Percentiles rank a stretch among this genome's conserved stretches.
phyloP scores from a whole-genome alignment of 2,888 invertebrate genomes.

The Diarsia brunnea region DNA sequence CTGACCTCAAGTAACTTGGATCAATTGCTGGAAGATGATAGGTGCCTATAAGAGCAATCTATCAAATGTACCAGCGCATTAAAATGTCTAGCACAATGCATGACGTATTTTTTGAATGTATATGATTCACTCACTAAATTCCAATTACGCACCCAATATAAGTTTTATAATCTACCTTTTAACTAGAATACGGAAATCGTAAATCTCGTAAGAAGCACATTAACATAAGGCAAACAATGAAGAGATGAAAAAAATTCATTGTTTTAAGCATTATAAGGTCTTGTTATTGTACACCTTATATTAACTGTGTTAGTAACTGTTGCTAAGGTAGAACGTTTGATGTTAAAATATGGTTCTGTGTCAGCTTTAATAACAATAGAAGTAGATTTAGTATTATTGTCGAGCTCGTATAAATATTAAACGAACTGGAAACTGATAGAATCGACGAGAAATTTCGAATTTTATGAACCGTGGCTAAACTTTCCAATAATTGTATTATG shows the following conservation, averaged over 20 bases:
- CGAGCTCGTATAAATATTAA: conserved; percentile 6
- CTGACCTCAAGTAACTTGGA: not conserved
- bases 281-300: conserved; percentile 2
- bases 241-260: conserved; percentile 21
- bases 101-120: not conserved
- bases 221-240: conserved; percentile 54
- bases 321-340: not conserved
- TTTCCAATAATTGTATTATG: conserved; percentile 16
- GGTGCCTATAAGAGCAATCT: not conserved
- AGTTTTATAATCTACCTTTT: conserved; percentile 26
- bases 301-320: not conserved
- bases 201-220: conserved; percentile 51
- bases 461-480: conserved; percentile 18
- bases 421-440: conserved; percentile 18
- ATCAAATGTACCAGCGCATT: not conserved
- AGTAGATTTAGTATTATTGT: conserved; percentile 18
- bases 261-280: conserved; percentile 19
- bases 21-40: not conserved
- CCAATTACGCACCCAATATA: conserved; percentile 9
- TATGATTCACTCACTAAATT: conserved; percentile 9
- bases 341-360: conserved; percentile 1
- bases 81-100: not conserved
- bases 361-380: conserved; percentile 18
- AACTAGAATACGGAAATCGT: conserved; percentile 55
- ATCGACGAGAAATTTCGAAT: conserved; percentile 6